Evolutionary conservation across 2,888 invertebrate genomes (phyloP).

Genomic region (Hofmannophila pseudospretella): DNA sequence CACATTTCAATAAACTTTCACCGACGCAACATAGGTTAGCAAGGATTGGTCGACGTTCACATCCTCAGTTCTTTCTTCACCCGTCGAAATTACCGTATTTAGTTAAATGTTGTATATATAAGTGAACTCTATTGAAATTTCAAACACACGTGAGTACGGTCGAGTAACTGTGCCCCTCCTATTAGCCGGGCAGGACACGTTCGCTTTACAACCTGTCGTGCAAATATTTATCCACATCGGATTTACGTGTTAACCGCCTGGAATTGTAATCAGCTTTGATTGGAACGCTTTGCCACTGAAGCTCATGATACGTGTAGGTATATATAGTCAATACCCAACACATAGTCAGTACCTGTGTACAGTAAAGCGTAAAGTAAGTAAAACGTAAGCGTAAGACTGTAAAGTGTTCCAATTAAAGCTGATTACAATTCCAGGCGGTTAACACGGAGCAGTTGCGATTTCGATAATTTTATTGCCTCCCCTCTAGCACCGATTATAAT

Average conservation of each 20-base stretch:
- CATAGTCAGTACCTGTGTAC: too few species aligned
- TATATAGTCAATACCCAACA: too few species aligned
- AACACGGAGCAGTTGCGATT: conserved; percentile 70
- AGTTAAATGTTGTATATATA: conserved; percentile 17
- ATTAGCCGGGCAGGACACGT: conserved; percentile 61
- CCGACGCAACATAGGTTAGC: too few species aligned
- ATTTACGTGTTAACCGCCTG: conserved; percentile 66
- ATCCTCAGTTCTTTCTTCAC: too few species aligned
- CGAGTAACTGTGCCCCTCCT: conserved; percentile 58
- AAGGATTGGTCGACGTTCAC: too few species aligned
- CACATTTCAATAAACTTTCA: too few species aligned
- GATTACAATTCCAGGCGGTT: conserved; percentile 68
- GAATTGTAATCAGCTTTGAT: conserved; percentile 57
- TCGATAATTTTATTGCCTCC: too few species aligned
- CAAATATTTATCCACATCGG: conserved; percentile 74
- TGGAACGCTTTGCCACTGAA: conserved; percentile 8
- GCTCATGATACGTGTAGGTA: too few species aligned
- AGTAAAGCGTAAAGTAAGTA: too few species aligned
- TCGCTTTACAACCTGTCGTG: conserved; percentile 68
- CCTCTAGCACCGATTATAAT: too few species aligned
- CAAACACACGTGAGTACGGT: conserved; percentile 36
- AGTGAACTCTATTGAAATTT: conserved; percentile 40
- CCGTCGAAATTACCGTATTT: conserved; percentile 2
- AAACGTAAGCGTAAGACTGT: too few species aligned
- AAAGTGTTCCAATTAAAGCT: conserved; percentile 11